Evolutionary conservation across 2,888 invertebrate species (phyloP), one percentile per base, ranked within the genome.

Genomic region (Drosophila engyochracea): DNA sequence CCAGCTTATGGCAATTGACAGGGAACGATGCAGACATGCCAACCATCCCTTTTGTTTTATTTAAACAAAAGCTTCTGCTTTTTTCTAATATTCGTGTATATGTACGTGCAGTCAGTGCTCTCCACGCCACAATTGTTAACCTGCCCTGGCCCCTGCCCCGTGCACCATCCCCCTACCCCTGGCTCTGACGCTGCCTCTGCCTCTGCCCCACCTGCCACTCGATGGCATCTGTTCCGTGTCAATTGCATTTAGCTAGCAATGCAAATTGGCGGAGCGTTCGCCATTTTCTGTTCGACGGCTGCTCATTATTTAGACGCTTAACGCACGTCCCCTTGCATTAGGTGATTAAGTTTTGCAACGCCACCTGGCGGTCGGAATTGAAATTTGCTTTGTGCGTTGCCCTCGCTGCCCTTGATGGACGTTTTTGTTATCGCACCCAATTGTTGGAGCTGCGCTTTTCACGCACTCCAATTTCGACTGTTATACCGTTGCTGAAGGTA

Each of bases 251-350:
- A 70, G 67, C 66, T 79, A 76, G 68, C 73, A 73, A 84, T 87
- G 88, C 82, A 83, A 83, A 83, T 83, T 83, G 83, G 82, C 74
- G 72, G 33, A 67, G 61, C 80, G 76, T 58, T 70, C 67, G 80
- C 66, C 66, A 79, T 80, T 75, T 63, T 65, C 73, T 52, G 44
- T 49, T 64, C 63, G 60, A 58, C 70, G 70, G 58, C 79, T 70
- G 68, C 86, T 89, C 84, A 89, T 85, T 89, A 85, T 89, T 89
- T 86, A 86, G 82, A 79, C 70, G 89, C 82, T 89, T 83, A 82
- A 84, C 81, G 82, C 71, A 73, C 79, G 69, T 83, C 79, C 76
- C 59, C 80, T 82, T 76, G 80, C 83, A 81, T 86, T 86, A 79
- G 81, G 81, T 79, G 89, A 89, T 85, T 86, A 86, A 84, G 86